phyloP scores from a whole-genome alignment of 2,797 vertebrate species.

The Paratrypauchen microcephalus region DNA sequence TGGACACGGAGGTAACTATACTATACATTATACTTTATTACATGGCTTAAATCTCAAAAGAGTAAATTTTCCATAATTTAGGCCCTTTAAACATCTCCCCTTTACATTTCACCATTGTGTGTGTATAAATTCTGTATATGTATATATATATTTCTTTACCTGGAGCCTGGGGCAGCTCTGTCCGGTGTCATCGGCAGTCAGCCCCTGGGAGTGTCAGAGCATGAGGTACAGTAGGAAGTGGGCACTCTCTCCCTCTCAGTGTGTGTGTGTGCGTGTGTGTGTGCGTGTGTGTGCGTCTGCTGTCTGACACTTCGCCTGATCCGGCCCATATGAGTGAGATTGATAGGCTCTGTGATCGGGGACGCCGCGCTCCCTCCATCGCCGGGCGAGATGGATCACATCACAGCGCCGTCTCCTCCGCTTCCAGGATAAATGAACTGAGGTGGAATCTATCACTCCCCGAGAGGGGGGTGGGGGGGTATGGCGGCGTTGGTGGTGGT shows the following conservation, averaged over 20 bases:
- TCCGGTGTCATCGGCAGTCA: conserved; percentile 45
- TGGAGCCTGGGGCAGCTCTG: conserved; percentile 3
- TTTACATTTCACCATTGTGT: not conserved
- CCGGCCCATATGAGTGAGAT: conserved; percentile 81
- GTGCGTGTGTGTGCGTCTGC: conserved; percentile 58
- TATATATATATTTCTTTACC: not conserved
- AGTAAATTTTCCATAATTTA: too few species aligned
- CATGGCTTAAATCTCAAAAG: too few species aligned
- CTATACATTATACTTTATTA: too few species aligned
- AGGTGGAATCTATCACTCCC: conserved; percentile 81
- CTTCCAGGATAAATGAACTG: conserved; percentile 84
- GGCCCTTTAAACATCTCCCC: not conserved
- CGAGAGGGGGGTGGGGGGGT: conserved; percentile 59
- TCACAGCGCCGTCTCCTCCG: conserved; percentile 76
- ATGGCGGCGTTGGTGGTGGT: conserved; percentile 34
- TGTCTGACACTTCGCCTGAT: conserved; percentile 76
- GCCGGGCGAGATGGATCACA: conserved; percentile 80
- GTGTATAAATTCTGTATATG: not conserved
- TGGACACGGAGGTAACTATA: too few species aligned
- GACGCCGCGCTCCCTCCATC: conserved; percentile 75
- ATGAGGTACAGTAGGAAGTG: conserved; percentile 73
- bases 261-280: not conserved
- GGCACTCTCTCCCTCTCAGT: conserved; percentile 14
- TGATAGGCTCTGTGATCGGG: conserved; percentile 82
- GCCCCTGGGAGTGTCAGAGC: conserved; percentile 53